phyloP scores from a whole-genome alignment of 2,888 invertebrate genomes.

The Agrotis puta region DNA sequence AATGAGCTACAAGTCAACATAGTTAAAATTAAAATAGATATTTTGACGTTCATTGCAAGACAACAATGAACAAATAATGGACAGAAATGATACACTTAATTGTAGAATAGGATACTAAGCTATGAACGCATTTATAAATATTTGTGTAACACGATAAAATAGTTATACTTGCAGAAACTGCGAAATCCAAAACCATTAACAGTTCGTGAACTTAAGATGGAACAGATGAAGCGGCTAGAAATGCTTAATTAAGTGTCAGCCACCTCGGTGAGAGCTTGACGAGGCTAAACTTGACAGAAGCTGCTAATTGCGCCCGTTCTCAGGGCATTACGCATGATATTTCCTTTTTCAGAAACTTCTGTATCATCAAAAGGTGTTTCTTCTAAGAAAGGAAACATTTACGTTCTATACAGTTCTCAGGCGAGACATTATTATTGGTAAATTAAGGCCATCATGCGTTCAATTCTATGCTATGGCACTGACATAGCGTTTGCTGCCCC shows the following conservation, averaged over 20 bases:
- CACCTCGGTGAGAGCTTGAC: conserved; percentile 20
- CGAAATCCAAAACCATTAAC: neutral
- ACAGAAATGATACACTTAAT: neutral
- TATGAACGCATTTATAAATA: no score
- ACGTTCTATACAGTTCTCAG: accelerated
- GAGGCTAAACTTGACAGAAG: conserved; percentile 14
- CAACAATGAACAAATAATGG: neutral
- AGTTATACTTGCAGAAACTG: no score
- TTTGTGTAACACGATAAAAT: no score
- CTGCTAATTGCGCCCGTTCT: conserved; percentile 14
- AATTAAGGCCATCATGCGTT: neutral
- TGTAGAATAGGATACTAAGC: no score
- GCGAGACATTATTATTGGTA: neutral
- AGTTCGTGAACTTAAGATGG: neutral
- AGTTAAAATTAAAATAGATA: no score
- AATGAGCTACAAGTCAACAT: no score
- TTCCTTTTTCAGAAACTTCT: conserved; percentile 18
- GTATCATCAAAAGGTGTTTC: conserved; percentile 8
- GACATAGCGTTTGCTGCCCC: no score
- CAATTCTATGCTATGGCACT: no score
- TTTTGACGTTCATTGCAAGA: neutral
- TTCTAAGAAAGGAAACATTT: neutral
- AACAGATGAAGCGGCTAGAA: neutral
- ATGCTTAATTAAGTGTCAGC: conserved; percentile 29
- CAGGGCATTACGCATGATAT: conserved; percentile 22